Evolutionary conservation across 2,113 vertebrate genomes (phyloP).

Genomic region (Aegotheles bennettii): DNA sequence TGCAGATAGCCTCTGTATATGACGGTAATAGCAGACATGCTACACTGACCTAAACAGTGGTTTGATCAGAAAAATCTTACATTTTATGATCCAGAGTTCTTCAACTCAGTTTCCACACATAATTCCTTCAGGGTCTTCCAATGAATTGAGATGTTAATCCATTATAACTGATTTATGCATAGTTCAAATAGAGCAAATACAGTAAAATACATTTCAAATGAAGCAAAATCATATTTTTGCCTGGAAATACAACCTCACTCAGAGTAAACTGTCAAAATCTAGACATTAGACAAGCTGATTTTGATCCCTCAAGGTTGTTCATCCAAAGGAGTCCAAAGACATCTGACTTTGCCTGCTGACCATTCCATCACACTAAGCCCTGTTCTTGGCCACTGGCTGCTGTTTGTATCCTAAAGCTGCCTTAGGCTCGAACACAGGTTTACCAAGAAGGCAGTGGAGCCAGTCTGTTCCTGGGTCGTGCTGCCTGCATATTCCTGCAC

Average conservation of each 20-base stretch:
- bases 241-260: background rate
- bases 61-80: background rate
- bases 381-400: background rate
- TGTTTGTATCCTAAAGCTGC: background rate
- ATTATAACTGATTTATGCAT: background rate
- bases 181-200: background rate
- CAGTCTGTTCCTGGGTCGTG: fast-evolving
- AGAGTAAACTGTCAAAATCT: background rate
- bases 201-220: background rate
- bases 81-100: background rate
- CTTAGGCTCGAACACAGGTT: background rate
- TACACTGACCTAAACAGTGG: background rate
- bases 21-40: background rate
- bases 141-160: background rate
- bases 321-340: background rate
- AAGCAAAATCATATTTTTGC: background rate
- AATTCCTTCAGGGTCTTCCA: background rate
- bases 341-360: background rate
- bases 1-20: background rate
- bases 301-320: background rate
- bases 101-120: background rate
- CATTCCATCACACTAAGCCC: background rate
- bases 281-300: background rate
- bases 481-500: background rate
- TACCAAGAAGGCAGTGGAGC: background rate